phyloP scores from a whole-genome alignment of 2,797 vertebrate genomes.

The Gymnopithys bicolor region DNA sequence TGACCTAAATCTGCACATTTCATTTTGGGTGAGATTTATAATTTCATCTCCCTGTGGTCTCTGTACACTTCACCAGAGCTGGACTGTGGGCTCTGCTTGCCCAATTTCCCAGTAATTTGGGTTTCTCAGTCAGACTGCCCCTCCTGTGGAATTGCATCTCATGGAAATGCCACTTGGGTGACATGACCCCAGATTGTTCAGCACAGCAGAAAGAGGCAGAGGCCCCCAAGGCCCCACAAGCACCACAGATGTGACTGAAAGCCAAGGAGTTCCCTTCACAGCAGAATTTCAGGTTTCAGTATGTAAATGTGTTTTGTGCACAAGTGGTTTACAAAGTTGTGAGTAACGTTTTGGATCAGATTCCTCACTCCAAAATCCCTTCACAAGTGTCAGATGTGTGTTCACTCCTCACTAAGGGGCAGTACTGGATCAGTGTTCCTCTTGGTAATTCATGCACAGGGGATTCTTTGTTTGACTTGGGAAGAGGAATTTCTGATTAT shows the following conservation, averaged over 20 bases:
- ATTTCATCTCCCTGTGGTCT: neutral
- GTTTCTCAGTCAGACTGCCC: neutral
- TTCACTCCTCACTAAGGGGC: neutral
- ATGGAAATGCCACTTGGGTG: neutral
- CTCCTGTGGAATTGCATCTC: neutral
- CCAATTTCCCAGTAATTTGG: neutral
- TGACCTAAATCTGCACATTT: neutral
- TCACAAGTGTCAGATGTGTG: neutral
- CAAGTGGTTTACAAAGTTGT: neutral
- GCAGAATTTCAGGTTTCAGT: neutral
- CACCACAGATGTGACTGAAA: neutral
- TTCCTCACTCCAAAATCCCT: neutral
- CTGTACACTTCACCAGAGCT: neutral
- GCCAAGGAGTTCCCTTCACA: neutral
- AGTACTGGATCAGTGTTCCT: neutral
- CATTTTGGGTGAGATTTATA: neutral
- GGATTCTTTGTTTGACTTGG: neutral
- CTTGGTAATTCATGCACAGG: neutral
- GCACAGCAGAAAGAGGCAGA: neutral
- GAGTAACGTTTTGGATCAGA: neutral
- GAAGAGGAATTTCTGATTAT: neutral
- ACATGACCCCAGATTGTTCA: neutral
- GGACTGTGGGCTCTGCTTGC: neutral
- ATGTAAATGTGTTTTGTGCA: neutral
- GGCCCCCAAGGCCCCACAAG: neutral